phyloP scores from a whole-genome alignment of 2,113 vertebrate species.

The Cichladusa arquata region DNA sequence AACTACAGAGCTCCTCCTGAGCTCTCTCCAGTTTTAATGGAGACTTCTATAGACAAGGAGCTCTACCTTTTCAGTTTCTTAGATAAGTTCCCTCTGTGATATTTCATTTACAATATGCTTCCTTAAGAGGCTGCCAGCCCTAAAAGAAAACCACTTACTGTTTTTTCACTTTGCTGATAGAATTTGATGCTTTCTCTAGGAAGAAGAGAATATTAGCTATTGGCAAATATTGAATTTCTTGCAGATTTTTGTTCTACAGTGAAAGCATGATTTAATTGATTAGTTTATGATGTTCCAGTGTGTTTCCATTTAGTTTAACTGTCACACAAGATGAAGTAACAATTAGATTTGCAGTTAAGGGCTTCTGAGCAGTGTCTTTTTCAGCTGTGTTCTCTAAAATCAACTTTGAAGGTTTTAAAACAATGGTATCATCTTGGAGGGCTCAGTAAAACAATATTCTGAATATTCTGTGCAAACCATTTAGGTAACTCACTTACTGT shows the following conservation, averaged over 20 bases:
- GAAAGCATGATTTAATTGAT: conserved; percentile 29
- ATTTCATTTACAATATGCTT: background rate
- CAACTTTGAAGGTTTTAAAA: background rate
- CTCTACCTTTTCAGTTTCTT: background rate
- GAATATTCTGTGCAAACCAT: background rate
- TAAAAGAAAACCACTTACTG: background rate
- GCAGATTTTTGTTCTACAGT: background rate
- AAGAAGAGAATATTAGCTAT: background rate
- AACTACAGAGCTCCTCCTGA: background rate
- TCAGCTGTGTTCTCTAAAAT: background rate
- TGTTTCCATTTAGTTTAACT: background rate
- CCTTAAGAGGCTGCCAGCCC: background rate
- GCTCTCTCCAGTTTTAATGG: background rate
- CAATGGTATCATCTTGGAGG: background rate
- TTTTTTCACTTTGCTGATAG: background rate
- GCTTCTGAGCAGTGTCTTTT: background rate
- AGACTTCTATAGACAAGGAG: background rate
- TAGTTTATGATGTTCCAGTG: conserved; percentile 16
- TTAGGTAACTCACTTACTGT: background rate
- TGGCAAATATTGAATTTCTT: background rate
- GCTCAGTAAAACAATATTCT: background rate
- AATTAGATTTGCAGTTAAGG: conserved; percentile 22
- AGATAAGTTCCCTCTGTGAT: background rate
- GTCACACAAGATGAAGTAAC: background rate
- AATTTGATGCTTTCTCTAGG: background rate